Evolutionary conservation across 1,140 invertebrate species (phyloP).

Genomic region (Nymphalis io): DNA sequence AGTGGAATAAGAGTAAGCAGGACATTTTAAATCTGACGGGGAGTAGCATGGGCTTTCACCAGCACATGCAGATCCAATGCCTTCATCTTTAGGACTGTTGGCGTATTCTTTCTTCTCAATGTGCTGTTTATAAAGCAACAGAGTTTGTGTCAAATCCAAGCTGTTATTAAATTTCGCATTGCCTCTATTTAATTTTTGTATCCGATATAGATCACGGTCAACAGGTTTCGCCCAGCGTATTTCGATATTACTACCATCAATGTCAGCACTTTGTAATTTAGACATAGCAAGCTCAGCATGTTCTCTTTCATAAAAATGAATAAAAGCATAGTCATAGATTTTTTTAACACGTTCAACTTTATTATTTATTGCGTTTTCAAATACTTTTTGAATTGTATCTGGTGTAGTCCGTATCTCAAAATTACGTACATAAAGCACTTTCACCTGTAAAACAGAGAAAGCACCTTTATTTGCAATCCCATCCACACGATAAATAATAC

Average conservation of each 20-base stretch:
- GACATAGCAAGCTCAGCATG: slow-evolving; percentile 75
- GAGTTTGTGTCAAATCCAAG: slow-evolving; percentile 63
- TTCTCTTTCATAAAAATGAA: slow-evolving; percentile 73
- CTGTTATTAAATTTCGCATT: slow-evolving; percentile 76
- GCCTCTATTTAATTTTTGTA: slow-evolving; percentile 68
- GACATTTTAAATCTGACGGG: slow-evolving; percentile 42
- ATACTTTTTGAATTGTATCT: slow-evolving; percentile 56
- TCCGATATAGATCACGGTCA: slow-evolving; percentile 63
- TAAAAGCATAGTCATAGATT: slow-evolving; percentile 80
- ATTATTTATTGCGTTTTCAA: slow-evolving; percentile 54
- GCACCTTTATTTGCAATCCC: background rate
- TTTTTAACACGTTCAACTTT: slow-evolving; percentile 76
- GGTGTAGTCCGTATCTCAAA: slow-evolving; percentile 64
- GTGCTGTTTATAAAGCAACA: slow-evolving; percentile 72
- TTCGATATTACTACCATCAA: slow-evolving; percentile 68
- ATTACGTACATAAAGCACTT: slow-evolving; percentile 75
- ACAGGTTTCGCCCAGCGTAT: slow-evolving; percentile 74
- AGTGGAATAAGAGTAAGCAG: slow-evolving; percentile 8
- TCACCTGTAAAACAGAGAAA: slow-evolving; percentile 72
- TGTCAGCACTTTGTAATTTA: slow-evolving; percentile 66
- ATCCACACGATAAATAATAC: background rate
- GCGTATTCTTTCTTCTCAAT: slow-evolving; percentile 65
- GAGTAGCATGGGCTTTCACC: slow-evolving; percentile 57
- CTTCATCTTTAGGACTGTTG: slow-evolving; percentile 60
- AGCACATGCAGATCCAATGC: slow-evolving; percentile 59